Conservation (phyloP, 2,113 vertebrate species). For the Hemicordylus capensis region DNA sequence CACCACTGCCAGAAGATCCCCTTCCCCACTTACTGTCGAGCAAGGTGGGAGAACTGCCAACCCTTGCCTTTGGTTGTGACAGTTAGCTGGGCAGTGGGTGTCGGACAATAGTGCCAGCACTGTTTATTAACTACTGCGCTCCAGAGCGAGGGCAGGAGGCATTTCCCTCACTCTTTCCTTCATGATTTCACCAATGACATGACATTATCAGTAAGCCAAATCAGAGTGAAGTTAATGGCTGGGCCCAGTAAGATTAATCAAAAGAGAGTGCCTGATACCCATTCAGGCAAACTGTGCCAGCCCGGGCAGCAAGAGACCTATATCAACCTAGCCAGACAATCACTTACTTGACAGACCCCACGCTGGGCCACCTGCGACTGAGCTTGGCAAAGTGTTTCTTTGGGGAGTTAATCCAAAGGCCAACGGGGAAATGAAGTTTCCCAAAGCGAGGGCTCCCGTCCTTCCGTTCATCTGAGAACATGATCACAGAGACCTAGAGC, state of each 20-base stretch:
- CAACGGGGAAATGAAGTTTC: slow-evolving; percentile 91
- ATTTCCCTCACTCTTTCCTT: background rate
- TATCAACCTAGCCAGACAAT: background rate
- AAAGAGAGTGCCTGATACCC: background rate
- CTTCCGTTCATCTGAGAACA: slow-evolving; percentile 85
- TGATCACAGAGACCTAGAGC: slow-evolving; percentile 7
- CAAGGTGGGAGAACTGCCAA: no score
- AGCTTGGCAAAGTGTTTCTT: slow-evolving; percentile 92
- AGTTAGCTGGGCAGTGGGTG: no score
- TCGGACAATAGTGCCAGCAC: no score
- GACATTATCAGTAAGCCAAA: background rate
- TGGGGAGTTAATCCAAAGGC: slow-evolving; percentile 94
- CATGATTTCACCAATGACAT: background rate
- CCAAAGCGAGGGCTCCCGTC: slow-evolving; percentile 89
- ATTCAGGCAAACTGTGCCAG: background rate
- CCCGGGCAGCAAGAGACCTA: background rate
- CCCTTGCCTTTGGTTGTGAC: no score
- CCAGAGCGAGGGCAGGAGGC: no score
- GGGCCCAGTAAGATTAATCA: background rate
- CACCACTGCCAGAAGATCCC: no score
- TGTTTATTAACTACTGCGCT: no score
- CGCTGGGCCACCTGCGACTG: slow-evolving; percentile 90
- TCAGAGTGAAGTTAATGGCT: background rate
- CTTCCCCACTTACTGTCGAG: no score
- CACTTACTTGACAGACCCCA: slow-evolving; percentile 88